Conservation (phyloP, 2,888 invertebrate genomes). For the Trichogramma dendrolimi region DNA sequence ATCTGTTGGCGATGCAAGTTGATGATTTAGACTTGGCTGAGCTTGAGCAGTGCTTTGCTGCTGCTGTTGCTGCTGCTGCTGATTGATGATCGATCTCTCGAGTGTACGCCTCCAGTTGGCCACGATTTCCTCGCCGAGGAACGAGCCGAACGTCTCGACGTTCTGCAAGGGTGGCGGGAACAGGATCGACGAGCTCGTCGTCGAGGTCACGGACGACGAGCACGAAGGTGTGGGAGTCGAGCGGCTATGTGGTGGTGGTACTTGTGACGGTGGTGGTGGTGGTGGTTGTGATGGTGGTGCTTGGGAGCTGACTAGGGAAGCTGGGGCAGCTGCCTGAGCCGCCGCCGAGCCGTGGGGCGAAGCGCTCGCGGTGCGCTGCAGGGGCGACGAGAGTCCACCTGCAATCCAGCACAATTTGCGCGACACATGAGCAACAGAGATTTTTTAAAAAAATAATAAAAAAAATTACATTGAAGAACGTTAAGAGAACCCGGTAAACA, state of each 20-base stretch:
- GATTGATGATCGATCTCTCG: conserved; percentile 54
- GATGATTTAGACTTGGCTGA: conserved; percentile 53
- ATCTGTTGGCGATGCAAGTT: conserved; percentile 55
- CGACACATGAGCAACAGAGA: conserved; percentile 35
- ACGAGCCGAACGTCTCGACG: conserved; percentile 69
- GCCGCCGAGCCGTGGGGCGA: conserved; percentile 48
- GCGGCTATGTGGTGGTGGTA: conserved; percentile 47
- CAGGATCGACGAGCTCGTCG: conserved; percentile 52
- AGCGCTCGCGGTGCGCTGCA: conserved; percentile 52
- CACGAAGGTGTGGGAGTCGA: conserved; percentile 50
- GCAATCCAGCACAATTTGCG: conserved; percentile 47
- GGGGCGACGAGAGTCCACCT: conserved; percentile 53
- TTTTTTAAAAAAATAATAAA: conserved; percentile 17
- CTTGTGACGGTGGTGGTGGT: conserved; percentile 45
- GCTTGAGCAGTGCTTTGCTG: conserved; percentile 53
- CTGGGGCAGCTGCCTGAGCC: conserved; percentile 19
- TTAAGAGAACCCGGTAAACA: no score
- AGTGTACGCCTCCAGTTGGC: conserved; percentile 72
- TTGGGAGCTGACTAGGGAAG: conserved; percentile 42
- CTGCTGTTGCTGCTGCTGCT: conserved; percentile 45
- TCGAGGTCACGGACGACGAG: conserved; percentile 45
- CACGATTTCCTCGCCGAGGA: conserved; percentile 79
- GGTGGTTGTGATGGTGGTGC: conserved; percentile 30
- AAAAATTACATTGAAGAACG: no score
- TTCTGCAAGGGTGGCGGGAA: conserved; percentile 61